Base-by-base conservation (phyloP, 2,113 vertebrate genomes). In the Varanus komodoensis region DNA sequence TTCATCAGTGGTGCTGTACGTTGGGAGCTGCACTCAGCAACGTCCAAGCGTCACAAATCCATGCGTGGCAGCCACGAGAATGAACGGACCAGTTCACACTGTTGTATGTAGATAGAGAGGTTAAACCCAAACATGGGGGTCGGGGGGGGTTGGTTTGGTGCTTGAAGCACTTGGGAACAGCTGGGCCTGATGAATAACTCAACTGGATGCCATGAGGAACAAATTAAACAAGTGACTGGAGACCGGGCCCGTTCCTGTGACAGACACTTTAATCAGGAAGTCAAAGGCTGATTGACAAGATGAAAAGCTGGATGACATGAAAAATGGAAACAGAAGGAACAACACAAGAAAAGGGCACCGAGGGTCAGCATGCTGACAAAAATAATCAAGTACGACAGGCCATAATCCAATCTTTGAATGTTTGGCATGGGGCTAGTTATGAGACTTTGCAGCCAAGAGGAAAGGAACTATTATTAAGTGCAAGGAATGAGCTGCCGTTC, bases 271-370 rank as follows among this genome's bases (percentile, higher is more conserved):
- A 98, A 98, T 98, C 97, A 98, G 97, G 97, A 98, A 98, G 97
- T 98, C 97, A 98, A 97, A 97, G 97, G 96, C 97, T 97, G 98
- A 98, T 98, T 98, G 98, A 98, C 97, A 98, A 97, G 97, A 98
- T 98, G 98, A 98, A 97, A 98, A 98, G 97, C 96, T 97, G 96
- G 97, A 97, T 97, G 97, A 98, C 98, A 97, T 97, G 97, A 97
- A 98, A 98, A 98, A 98, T 98, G 97, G 98, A 98, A 98, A 97
- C 98, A 98, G 98, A 98, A 98, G 97, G 97, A 97, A 97, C 96
- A 97, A 95, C 97, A 97, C 97, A 97, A 97, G 97, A 97, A 98
- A 97, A 97, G 97, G 97, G 96, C 97, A 96, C 95, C 93, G 96
- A 86, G 93, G 98, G 97, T 98, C 97, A 97, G 96, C 96, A 95